Conservation (phyloP, 1,140 invertebrate species). For the Diorhabda carinulata region DNA sequence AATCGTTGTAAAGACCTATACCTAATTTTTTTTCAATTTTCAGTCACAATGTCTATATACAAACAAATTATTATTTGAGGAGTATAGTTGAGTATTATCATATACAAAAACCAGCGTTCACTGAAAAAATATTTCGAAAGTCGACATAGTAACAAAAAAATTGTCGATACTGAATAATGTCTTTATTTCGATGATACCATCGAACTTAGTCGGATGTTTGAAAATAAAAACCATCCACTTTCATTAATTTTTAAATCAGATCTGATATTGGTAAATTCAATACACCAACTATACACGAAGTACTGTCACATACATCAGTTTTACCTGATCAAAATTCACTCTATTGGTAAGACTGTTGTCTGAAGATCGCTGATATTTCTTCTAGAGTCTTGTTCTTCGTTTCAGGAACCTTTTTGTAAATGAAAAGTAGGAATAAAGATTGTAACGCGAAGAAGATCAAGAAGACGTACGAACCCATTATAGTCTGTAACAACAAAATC, state of each 20-base stretch:
- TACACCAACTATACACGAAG: neutral
- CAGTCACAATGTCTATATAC: constrained; percentile 10
- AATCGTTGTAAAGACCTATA: no score
- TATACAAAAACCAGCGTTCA: neutral
- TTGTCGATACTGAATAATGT: no score
- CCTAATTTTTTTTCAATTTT: constrained; percentile 1
- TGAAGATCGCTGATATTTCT: constrained; percentile 73
- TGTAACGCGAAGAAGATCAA: constrained; percentile 69
- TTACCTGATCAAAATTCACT: neutral
- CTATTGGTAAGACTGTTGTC: constrained; percentile 66
- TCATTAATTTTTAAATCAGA: no score
- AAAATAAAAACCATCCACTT: no score
- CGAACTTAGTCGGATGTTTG: no score
- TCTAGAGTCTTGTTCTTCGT: constrained; percentile 82
- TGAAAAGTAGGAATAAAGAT: constrained; percentile 66
- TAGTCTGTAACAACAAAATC: constrained; percentile 48
- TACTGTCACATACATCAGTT: neutral
- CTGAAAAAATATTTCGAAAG: neutral
- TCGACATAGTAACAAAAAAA: no score
- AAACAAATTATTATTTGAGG: neutral
- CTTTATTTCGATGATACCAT: no score
- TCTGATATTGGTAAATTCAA: neutral
- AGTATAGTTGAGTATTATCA: constrained; percentile 7
- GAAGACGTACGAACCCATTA: constrained; percentile 69
- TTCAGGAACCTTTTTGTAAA: constrained; percentile 77